Evolutionary conservation across 1,140 invertebrate species (phyloP).

Genomic region (Ceratitis capitata): DNA sequence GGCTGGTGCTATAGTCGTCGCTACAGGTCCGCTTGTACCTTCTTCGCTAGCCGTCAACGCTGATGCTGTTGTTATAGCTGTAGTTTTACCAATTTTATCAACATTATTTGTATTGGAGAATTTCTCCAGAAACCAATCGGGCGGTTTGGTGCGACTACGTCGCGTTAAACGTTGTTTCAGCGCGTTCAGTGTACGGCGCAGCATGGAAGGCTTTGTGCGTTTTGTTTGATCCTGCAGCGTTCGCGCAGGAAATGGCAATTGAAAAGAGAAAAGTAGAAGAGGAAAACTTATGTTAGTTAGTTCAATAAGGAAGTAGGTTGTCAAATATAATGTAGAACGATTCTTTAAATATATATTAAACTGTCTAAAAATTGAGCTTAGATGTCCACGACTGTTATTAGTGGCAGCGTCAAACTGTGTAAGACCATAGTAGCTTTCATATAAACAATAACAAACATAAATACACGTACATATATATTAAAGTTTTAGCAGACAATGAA

Average conservation of each 20-base stretch:
- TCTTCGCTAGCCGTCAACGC: conserved; percentile 49
- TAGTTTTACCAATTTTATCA: conserved; percentile 63
- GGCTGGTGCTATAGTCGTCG: conserved; percentile 49
- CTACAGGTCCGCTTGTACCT: conserved; percentile 45
- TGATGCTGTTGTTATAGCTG: conserved; percentile 45
- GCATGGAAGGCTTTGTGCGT: conserved; percentile 57
- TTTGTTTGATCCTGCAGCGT: conserved; percentile 56
- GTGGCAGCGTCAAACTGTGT: neutral
- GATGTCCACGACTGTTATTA: too few species aligned
- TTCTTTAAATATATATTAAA: too few species aligned
- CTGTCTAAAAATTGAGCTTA: too few species aligned
- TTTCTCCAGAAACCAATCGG: conserved; percentile 74
- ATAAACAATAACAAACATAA: too few species aligned
- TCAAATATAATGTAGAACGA: too few species aligned
- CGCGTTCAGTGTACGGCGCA: conserved; percentile 60
- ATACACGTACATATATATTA: neutral
- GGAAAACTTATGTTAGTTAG: neutral
- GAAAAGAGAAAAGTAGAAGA: neutral
- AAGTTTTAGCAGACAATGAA: neutral
- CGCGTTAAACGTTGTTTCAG: conserved; percentile 61
- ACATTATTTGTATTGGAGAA: conserved; percentile 66
- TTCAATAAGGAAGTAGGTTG: too few species aligned
- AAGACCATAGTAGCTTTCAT: neutral
- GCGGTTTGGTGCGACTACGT: conserved; percentile 65
- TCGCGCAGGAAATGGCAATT: neutral